Percentiles rank a stretch among this genome's conserved stretches.
phyloP scores from a whole-genome alignment of 2,113 vertebrate genomes.

The Hiodon alosoides region DNA sequence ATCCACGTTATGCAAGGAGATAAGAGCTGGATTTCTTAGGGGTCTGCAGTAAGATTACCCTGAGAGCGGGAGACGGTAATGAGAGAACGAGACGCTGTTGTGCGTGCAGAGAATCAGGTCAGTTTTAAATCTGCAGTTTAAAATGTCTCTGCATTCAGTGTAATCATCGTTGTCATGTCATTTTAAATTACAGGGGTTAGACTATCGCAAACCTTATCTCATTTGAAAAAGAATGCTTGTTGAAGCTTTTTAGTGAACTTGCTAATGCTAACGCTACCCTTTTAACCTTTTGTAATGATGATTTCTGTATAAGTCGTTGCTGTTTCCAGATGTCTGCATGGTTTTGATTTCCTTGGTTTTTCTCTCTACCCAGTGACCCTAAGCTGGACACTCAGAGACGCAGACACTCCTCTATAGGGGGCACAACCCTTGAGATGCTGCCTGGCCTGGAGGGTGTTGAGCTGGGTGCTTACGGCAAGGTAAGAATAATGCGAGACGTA shows the following conservation, averaged over 20 bases:
- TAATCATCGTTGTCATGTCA: neutral
- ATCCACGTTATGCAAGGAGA: constrained; percentile 34
- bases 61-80: neutral
- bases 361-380: constrained; percentile 68
- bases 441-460: constrained; percentile 89
- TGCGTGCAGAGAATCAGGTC: constrained; percentile 16
- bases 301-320: no score
- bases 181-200: no score
- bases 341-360: neutral
- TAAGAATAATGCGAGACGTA: constrained; percentile 41
- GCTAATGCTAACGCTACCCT: neutral
- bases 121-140: constrained; percentile 15
- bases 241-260: no score
- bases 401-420: constrained; percentile 84
- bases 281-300: neutral
- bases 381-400: constrained; percentile 77
- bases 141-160: neutral
- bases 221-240: no score
- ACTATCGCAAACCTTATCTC: no score
- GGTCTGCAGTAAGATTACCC: neutral
- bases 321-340: neutral
- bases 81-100: neutral
- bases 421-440: constrained; percentile 81
- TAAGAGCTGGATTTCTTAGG: neutral
- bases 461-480: constrained; percentile 83